Conservation (phyloP, 2,113 vertebrate species). For the Passerina amoena region DNA sequence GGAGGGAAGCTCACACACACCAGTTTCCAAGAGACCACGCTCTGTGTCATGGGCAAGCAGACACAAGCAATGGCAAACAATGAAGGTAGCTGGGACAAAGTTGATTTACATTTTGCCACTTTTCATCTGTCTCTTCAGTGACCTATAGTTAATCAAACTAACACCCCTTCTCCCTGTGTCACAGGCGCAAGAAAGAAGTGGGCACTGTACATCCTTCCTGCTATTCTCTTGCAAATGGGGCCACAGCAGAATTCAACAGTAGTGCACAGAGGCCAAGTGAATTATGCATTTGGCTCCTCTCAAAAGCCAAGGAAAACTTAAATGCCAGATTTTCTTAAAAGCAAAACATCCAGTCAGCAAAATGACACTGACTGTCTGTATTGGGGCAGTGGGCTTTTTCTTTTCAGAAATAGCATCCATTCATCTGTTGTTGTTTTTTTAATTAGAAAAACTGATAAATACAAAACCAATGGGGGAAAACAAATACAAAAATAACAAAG, state of each 20-base stretch:
- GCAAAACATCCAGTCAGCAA: constrained; percentile 52
- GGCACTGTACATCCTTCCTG: constrained; percentile 47
- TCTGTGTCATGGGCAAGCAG: not conserved
- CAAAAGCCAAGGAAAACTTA: constrained; percentile 62
- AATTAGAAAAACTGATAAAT: constrained; percentile 63
- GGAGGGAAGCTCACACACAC: not conserved
- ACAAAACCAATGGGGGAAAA: constrained; percentile 41
- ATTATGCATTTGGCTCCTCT: constrained; percentile 68
- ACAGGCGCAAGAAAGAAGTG: constrained; percentile 8
- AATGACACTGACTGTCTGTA: constrained; percentile 52
- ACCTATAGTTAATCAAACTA: constrained; percentile 49
- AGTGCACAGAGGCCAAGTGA: constrained; percentile 28
- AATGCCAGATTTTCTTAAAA: constrained; percentile 68
- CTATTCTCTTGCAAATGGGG: constrained; percentile 71
- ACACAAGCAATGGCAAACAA: not conserved
- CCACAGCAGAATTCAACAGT: constrained; percentile 60
- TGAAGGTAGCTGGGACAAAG: not conserved
- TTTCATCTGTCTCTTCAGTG: constrained; percentile 21
- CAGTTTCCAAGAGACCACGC: not conserved
- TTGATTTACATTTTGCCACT: constrained; percentile 55
- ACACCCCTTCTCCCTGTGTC: constrained; percentile 25
- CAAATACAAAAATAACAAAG: constrained; percentile 61
- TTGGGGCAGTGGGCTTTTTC: not conserved
- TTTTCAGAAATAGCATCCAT: constrained; percentile 57
- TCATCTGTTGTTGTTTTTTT: constrained; percentile 48